Percentiles rank a stretch among this genome's conserved stretches.
Conservation (phyloP, 1,140 invertebrate species). For the Araneus ventricosus region DNA sequence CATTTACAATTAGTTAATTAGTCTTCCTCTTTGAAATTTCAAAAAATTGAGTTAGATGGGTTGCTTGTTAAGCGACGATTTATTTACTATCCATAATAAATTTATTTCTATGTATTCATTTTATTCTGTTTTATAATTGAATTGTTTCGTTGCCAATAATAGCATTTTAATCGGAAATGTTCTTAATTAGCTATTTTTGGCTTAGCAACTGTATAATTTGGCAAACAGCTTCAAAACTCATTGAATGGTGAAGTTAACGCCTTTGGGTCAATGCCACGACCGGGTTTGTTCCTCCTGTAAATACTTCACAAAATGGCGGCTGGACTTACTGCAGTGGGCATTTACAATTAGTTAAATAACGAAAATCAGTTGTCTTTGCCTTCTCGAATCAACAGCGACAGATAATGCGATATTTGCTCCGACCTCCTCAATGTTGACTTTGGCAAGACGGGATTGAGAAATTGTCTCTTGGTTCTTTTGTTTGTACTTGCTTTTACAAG, state of each 20-base stretch:
- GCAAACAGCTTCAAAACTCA: neutral
- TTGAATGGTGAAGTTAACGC: neutral
- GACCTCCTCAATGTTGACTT: slow-evolving; percentile 12
- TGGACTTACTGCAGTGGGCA: slow-evolving; percentile 14
- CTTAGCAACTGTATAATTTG: too few relatives aligned
- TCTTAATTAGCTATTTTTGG: too few relatives aligned
- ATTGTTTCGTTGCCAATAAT: too few relatives aligned
- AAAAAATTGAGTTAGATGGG: too few relatives aligned
- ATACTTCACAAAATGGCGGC: neutral
- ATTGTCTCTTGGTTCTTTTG: neutral
- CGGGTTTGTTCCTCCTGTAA: neutral
- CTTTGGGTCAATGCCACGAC: neutral
- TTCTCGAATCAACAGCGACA: neutral
- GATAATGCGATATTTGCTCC: neutral
- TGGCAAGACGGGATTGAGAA: neutral
- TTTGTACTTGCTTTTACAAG: neutral
- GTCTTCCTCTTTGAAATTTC: too few relatives aligned
- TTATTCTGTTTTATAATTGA: too few relatives aligned
- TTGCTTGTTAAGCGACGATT: too few relatives aligned
- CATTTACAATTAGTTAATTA: slow-evolving; percentile 33
- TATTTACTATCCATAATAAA: too few relatives aligned
- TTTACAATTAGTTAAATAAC: slow-evolving; percentile 24
- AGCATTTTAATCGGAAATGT: too few relatives aligned
- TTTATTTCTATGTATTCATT: too few relatives aligned
- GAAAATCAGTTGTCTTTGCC: slow-evolving; percentile 29